Conservation (phyloP, 2,797 vertebrate genomes). For the Scolopax bukidnonensis region DNA sequence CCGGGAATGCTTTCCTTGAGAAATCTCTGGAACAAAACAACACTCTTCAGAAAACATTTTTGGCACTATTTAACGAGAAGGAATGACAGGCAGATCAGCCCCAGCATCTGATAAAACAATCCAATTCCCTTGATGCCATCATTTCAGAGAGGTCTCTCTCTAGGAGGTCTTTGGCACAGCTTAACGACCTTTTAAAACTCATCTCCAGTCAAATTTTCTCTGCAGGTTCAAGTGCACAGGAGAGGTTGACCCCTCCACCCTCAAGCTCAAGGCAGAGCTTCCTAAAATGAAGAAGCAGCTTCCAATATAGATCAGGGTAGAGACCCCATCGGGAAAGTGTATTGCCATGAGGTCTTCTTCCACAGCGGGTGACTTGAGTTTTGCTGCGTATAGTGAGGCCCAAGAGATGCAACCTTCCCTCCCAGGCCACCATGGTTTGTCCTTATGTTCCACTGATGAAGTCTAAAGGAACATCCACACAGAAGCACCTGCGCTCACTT, state of each 20-base stretch:
- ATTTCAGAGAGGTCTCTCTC: neutral
- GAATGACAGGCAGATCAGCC: neutral
- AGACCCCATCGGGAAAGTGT: neutral
- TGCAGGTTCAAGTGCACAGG: neutral
- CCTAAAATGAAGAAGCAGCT: neutral
- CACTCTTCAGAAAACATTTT: neutral
- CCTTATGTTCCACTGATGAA: neutral
- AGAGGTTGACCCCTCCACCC: neutral
- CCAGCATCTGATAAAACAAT: neutral
- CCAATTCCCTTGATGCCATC: neutral
- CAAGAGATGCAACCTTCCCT: neutral
- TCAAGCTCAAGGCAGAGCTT: neutral
- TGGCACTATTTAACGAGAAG: neutral
- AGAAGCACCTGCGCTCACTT: neutral
- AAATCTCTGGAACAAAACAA: neutral
- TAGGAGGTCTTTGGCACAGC: neutral
- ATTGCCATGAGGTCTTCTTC: neutral
- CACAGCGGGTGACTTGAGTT: neutral
- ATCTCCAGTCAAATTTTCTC: neutral
- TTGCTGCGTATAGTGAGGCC: neutral
- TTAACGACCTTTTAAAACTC: neutral
- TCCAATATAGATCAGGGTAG: neutral
- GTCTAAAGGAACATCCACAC: neutral
- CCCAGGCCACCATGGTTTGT: neutral
- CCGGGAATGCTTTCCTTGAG: rapidly evolving